Evolutionary conservation across 2,888 invertebrate genomes (phyloP), one percentile per base, ranked within the genome.

Genomic region (Itoplectis maculator): DNA sequence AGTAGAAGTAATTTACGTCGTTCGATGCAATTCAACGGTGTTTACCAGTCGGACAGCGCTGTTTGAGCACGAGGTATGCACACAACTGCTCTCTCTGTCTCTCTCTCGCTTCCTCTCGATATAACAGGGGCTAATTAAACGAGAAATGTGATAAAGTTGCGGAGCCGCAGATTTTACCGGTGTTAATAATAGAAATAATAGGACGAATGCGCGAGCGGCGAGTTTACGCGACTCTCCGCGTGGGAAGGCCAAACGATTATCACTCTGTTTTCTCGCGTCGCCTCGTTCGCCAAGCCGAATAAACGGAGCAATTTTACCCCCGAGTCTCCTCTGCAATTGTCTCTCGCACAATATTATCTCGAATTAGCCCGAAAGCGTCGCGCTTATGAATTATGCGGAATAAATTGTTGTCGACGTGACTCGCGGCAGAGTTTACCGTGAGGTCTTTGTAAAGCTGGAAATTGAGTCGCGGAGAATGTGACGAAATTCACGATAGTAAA

Each of bases 121-220:
- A 68, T 68, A 35, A 51, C 37, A 18, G 35, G 8, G 51, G 49
- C 23, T 74, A 49, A 74, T 74, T 63, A n/a, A 51, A 49, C 40
- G 51, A 20, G 73, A 74, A 74, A 74, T 37, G 37, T 63, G 73
- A 74, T 61, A 51, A 74, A 74, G 63, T 74, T 23, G 40, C 63
- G 37, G 18, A 63, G 51, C 20, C 51, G 54, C 69, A 63, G 47
- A 74, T 74, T 74, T 63, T 51, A 49, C 47, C 51, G 63, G 35
- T 63, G 73, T 74, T 74, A 51, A 74, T 74, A 63, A 63, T 74
- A 51, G 63, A 49, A 74, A 40, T 49, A 73, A 73, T 63, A 40
- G n/a, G 45, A 49, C n/a, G 47, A 63, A 51, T 74, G 63, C 5
- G 18, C 37, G 20, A n/a, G n/a, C 7, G 20, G 51, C 49, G 42